A percentile compares a stretch with the other conserved stretches of the same genome.
Evolutionary conservation across 2,113 vertebrate species (phyloP).

Genomic region (Notarius quadriscutis): DNA sequence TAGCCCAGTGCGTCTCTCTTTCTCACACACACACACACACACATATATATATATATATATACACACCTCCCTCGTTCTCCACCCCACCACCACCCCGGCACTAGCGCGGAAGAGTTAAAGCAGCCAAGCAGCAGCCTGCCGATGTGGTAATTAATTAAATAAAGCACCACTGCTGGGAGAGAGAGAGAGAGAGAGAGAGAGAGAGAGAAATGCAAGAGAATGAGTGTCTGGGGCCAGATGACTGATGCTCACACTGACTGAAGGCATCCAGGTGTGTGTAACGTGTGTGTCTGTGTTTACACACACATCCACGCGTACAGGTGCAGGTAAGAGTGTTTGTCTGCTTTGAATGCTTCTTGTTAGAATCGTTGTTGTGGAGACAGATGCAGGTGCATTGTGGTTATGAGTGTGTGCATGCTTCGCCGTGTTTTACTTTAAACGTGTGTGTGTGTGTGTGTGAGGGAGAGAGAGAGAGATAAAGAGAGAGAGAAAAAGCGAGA

Average conservation of each 20-base stretch:
- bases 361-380: constrained; percentile 62
- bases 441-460: constrained; percentile 22
- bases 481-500: background rate
- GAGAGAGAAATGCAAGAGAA: constrained; percentile 55
- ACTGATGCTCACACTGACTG: constrained; percentile 65
- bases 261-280: constrained; percentile 52
- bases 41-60: background rate
- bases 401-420: constrained; percentile 17
- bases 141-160: constrained; percentile 82
- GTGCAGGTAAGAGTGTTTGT: constrained; percentile 49
- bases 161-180: constrained; percentile 67
- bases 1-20: constrained; percentile 52
- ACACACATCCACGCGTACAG: constrained; percentile 7
- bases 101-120: constrained; percentile 49
- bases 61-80: constrained; percentile 40
- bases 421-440: constrained; percentile 3
- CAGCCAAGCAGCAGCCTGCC: constrained; percentile 63
- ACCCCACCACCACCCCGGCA: constrained; percentile 54
- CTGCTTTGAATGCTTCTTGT: constrained; percentile 61
- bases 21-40: background rate
- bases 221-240: constrained; percentile 70
- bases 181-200: constrained; percentile 46
- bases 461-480: constrained; percentile 18
- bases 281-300: constrained; percentile 29
- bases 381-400: constrained; percentile 50